A percentile compares a stretch with the other conserved stretches of the same genome.
phyloP scores from a whole-genome alignment of 2,113 vertebrate species.

The Paramisgurnus dabryanus region DNA sequence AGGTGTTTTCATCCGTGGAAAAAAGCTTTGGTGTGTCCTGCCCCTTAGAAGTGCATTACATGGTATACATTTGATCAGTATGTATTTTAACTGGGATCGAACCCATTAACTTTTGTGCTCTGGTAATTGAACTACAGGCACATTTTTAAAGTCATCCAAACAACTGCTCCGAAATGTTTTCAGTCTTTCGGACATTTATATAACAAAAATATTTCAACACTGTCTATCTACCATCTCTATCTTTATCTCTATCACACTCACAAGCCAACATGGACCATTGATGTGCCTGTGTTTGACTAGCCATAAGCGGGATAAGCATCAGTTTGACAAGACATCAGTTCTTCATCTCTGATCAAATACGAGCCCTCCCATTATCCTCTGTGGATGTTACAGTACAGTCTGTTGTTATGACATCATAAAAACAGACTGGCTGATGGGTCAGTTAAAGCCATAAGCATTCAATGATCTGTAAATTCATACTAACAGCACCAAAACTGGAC shows the following conservation, averaged over 20 bases:
- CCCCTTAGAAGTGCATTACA: too few species aligned
- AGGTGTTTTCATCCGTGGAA: too few species aligned
- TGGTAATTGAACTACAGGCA: too few species aligned
- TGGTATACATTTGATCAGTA: too few species aligned
- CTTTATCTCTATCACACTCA: slow-evolving; percentile 9
- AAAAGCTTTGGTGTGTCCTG: too few species aligned
- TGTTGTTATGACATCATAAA: slow-evolving; percentile 13
- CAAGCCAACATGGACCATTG: neutral
- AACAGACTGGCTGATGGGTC: neutral
- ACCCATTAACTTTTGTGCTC: too few species aligned
- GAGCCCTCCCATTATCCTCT: neutral
- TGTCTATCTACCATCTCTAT: neutral
- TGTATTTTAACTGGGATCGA: too few species aligned
- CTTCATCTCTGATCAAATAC: slow-evolving; percentile 18
- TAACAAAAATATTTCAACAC: too few species aligned
- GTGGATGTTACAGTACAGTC: neutral
- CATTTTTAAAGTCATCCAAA: too few species aligned
- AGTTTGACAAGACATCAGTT: slow-evolving; percentile 37
- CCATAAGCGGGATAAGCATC: slow-evolving; percentile 14
- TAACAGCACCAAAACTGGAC: neutral
- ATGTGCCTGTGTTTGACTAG: neutral
- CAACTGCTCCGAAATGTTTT: too few species aligned
- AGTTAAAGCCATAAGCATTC: neutral
- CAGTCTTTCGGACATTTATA: too few species aligned
- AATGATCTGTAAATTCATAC: neutral